Percentiles rank a stretch among this genome's conserved stretches.
Conservation (phyloP, 2,113 vertebrate genomes). For the Syrrhaptes paradoxus region DNA sequence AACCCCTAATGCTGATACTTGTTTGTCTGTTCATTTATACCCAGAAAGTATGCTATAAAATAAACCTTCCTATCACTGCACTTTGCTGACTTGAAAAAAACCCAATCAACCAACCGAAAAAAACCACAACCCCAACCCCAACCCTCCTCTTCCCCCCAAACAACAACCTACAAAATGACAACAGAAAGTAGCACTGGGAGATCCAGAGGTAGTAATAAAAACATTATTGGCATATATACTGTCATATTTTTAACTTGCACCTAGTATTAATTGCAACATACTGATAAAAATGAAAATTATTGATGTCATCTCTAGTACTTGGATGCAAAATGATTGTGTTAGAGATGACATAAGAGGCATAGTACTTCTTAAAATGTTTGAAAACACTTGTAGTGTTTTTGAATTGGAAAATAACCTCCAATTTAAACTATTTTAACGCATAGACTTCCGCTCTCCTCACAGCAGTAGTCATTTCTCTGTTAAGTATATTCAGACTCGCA, state of each 20-base stretch:
- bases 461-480: neutral
- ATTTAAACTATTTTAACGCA: neutral
- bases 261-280: neutral
- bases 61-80: neutral
- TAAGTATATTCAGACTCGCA: neutral
- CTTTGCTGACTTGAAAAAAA: neutral
- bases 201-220: neutral
- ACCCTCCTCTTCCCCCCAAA: no score
- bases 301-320: neutral
- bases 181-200: neutral
- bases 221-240: no score
- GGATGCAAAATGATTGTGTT: neutral
- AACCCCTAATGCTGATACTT: neutral
- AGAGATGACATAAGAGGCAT: neutral
- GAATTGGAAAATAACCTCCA: neutral
- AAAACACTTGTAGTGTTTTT: neutral
- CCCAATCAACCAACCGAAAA: rapidly evolving
- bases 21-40: neutral
- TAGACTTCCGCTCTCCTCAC: neutral
- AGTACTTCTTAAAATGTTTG: neutral
- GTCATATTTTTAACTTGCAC: neutral
- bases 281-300: neutral
- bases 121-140: neutral
- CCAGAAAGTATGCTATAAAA: neutral
- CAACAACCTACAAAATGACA: neutral